phyloP scores from a whole-genome alignment of 2,888 invertebrate genomes.

The Folsomia manolachei region DNA sequence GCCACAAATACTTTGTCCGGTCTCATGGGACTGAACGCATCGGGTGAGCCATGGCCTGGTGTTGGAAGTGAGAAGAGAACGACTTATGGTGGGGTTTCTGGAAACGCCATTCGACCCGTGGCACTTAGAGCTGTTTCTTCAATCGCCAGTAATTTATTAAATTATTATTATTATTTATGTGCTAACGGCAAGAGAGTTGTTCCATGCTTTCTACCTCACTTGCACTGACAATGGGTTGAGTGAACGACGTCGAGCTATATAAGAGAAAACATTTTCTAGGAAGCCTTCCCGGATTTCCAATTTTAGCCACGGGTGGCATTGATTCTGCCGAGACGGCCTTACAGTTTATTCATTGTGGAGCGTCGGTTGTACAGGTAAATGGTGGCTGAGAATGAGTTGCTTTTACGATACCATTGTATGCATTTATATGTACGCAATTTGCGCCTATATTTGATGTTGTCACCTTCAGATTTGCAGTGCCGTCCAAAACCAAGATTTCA shows the following conservation, averaged over 20 bases:
- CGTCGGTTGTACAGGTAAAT: conserved; percentile 80
- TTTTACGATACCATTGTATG: conserved; percentile 8
- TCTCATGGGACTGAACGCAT: conserved; percentile 78
- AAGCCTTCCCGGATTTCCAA: conserved; percentile 67
- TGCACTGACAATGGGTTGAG: no score
- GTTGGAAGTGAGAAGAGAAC: conserved; percentile 76
- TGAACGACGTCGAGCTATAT: no score
- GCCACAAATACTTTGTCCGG: conserved; percentile 97
- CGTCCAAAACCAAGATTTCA: conserved; percentile 98
- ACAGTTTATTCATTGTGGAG: conserved; percentile 93
- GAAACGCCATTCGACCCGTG: conserved; percentile 92
- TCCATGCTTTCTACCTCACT: no score
- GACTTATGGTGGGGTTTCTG: conserved; percentile 91
- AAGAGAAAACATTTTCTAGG: no score
- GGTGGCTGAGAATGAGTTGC: no score
- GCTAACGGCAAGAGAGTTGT: no score
- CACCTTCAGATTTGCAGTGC: conserved; percentile 87
- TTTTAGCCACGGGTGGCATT: conserved; percentile 94
- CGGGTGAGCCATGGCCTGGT: conserved; percentile 87
- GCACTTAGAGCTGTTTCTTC: conserved; percentile 87
- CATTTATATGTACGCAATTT: background rate
- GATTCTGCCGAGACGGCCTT: conserved; percentile 93
- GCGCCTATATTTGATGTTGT: no score
- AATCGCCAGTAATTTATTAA: no score
- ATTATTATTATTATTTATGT: no score